These are phyloP conservation scores for Eilema griseolum DNA, from an alignment of 2,888 invertebrate genomes.

Conservation along the genomic window DNA sequence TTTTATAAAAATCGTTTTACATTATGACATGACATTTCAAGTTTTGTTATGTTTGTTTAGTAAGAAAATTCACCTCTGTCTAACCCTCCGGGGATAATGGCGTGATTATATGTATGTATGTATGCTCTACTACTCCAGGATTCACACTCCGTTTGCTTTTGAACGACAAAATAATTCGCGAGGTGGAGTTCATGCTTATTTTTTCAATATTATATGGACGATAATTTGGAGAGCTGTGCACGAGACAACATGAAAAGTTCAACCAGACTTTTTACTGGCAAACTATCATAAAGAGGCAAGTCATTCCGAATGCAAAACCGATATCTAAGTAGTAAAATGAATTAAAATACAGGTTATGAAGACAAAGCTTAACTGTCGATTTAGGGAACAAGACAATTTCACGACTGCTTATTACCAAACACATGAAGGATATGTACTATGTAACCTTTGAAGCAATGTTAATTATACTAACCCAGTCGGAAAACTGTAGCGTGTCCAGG, in stretches of 20 bases:
- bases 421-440: background rate
- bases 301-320: background rate
- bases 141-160: background rate
- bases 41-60: too few species aligned
- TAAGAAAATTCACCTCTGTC: too few species aligned
- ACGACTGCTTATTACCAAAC: background rate
- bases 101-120: too few species aligned
- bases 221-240: slow-evolving; percentile 1
- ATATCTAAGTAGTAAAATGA: background rate
- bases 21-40: too few species aligned
- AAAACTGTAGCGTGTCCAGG: slow-evolving; percentile 93
- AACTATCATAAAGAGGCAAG: background rate
- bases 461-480: slow-evolving; percentile 93
- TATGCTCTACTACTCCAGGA: too few species aligned
- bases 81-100: too few species aligned
- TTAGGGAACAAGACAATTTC: background rate
- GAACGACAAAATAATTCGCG: background rate
- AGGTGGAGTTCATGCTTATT: background rate
- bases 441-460: background rate
- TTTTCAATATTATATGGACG: background rate
- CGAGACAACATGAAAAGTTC: too few species aligned
- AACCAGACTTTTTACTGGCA: background rate
- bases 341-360: background rate
- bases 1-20: too few species aligned
- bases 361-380: background rate